Base-by-base conservation (phyloP, 2,797 vertebrate species). In the Eptatretus atami region DNA sequence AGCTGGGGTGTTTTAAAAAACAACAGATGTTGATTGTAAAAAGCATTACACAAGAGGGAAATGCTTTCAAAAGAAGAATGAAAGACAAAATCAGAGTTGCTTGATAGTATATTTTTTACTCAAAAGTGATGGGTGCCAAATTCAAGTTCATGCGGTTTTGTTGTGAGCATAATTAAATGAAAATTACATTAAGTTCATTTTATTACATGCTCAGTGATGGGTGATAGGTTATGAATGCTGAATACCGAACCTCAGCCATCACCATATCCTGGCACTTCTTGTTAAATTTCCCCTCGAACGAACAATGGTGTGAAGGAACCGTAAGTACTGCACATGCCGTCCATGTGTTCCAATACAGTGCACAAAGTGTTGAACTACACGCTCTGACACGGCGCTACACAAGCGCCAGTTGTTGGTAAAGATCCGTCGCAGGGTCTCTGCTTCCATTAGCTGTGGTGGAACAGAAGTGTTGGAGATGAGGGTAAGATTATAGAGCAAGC, bases 201-300 rank as follows among this genome's bases (percentile, higher is more conserved):
- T 44, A 44, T 44, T 2, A 44, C 31, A 44, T 44, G 31, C 31
- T 4, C 31, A 44, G 31, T 44, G 31, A 44, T 44, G 31, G 31
- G 31, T 44, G 31, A 5, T 44, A 44, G 4, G 31, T 44, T 44
- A 44, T 44, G 31, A 8, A 44, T 44, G 31, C 14, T 60, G 4
- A 60, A 57, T 67, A 65, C 11, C 66, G 15, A 67, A 96, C 92
- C 86, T 98, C 92, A 1, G 85, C 94, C 92, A 96, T 96, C 54
- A 96, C 84, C 77, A 90, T 92, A 70, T 96, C 90, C 73, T 98
- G 92, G 73, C 90, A 87, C 66, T 96, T 96, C 73, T 98, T 98
- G 65, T 92, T 85, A 0, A 90, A 92, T 71, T 90, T 95, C 53
- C 85, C 82, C 15, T 96, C 1, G 85, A 82, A 69, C 86, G 93